Conservation (phyloP, 2,113 vertebrate species). For the Romanogobio albipinnatus region DNA sequence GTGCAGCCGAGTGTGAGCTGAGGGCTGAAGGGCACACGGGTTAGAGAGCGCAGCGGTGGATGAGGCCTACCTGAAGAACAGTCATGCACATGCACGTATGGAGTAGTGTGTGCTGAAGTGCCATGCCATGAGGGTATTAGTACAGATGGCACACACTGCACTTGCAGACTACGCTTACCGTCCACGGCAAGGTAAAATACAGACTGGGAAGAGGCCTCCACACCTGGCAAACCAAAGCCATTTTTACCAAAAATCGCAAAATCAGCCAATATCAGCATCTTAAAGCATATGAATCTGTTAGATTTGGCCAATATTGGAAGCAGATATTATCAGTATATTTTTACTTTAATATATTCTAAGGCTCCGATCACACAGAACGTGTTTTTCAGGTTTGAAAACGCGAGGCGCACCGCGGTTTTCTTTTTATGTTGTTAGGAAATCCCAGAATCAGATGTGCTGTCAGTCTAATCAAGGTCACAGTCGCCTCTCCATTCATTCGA, state of each 20-base stretch:
- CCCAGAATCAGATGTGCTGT: too few species aligned
- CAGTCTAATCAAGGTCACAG: too few species aligned
- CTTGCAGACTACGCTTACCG: slow-evolving; percentile 58
- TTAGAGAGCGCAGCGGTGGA: background rate
- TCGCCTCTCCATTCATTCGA: too few species aligned
- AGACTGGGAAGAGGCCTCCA: slow-evolving; percentile 59
- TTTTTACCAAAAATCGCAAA: slow-evolving; percentile 21
- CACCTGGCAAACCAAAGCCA: slow-evolving; percentile 61
- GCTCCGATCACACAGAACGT: too few species aligned
- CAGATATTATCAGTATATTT: too few species aligned
- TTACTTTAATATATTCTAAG: background rate
- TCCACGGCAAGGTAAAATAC: slow-evolving; percentile 64
- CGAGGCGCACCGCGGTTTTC: too few species aligned
- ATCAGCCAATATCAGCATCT: background rate
- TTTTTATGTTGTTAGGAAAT: too few species aligned
- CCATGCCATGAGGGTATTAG: background rate
- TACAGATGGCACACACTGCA: slow-evolving; percentile 9
- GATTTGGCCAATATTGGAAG: background rate
- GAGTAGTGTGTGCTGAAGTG: background rate
- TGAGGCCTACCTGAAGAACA: background rate
- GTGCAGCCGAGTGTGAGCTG: background rate
- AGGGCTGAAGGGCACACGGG: slow-evolving; percentile 2
- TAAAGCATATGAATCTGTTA: background rate
- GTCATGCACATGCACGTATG: background rate
- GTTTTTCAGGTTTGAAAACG: too few species aligned